These are phyloP conservation scores for Anableps anableps DNA, from an alignment of 2,797 vertebrate genomes.

Conservation along the genomic window DNA sequence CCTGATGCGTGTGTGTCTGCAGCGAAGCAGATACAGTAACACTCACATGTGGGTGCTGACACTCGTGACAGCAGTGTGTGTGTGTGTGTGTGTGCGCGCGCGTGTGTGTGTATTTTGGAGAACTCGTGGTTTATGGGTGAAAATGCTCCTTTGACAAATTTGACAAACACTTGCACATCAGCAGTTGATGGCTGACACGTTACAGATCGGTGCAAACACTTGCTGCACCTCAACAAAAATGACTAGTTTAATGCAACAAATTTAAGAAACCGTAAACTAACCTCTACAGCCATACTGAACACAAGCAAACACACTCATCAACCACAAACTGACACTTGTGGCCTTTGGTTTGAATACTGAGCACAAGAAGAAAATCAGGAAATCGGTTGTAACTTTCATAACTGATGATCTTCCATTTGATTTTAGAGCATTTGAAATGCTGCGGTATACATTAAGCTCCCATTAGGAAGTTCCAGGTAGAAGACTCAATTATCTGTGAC, in stretches of 20 bases:
- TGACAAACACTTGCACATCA: conserved; percentile 21
- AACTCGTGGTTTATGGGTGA: conserved; percentile 20
- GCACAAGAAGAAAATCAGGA: background rate
- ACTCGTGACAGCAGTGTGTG: conserved; percentile 5
- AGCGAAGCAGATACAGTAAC: conserved; percentile 37
- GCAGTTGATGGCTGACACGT: conserved; percentile 15
- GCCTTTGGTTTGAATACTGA: background rate
- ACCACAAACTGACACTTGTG: background rate
- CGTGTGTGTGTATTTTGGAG: background rate
- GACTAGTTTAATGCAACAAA: background rate
- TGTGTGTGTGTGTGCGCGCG: background rate
- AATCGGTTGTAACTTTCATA: background rate
- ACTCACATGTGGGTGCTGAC: conserved; percentile 25
- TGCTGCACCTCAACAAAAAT: background rate
- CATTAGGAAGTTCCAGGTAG: background rate
- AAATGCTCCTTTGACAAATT: conserved; percentile 30
- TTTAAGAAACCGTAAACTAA: background rate
- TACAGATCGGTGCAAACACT: conserved; percentile 12
- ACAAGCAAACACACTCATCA: background rate
- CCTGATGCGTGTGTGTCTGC: conserved; percentile 12
- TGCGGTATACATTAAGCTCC: background rate
- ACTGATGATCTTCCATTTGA: background rate
- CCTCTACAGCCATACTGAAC: background rate
- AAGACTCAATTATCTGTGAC: background rate
- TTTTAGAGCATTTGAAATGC: background rate